Base-by-base conservation (phyloP, 2,797 vertebrate genomes). In the Falco novaeseelandiae region DNA sequence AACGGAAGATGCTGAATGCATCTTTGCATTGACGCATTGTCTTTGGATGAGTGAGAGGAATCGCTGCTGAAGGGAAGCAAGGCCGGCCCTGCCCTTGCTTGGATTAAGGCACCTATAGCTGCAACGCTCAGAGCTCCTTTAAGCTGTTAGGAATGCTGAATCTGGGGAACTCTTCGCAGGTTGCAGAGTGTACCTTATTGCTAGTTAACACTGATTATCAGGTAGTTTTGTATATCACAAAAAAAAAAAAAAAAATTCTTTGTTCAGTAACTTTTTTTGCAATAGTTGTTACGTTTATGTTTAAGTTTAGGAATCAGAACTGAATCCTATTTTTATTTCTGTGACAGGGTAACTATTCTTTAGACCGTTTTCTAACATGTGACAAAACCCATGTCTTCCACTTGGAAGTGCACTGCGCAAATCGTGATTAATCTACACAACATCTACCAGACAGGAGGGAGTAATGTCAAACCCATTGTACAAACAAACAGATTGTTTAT, bases 371-470 rank as follows among this genome's bases (percentile, higher is more conserved):
- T 67, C 61, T 62, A 76, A 34, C 4, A 9, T 0, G 2, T 14
- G 49, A 18, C 1, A 4, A 85, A 46, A 32, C 27, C 40, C 30
- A 7, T 1, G 34, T 8, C 48, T 65, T 54, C 46, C 61, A 16
- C 46, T n/a, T 49, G 62, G 42, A 88, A 77, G 32, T 5, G 40
- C 22, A 18, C 14, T 21, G 15, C n/a, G 63, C 63, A 57, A 66
- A 55, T 9, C n/a, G 17, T 2, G 26, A 34, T 40, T 26, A 49
- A 69, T 10, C 42, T 34, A 20, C 58, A n/a, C 19, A 16, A 9
- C 42, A 18, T 1, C 9, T 4, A 18, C 46, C 32, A 19, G 36
- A 57, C 27, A 4, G 0, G 0, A 66, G 62, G 26, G 54, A 74
- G 18, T 1, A 17, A 18, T 1, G 10, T n/a, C 55, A 62, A 13